Evolutionary conservation across 1,140 invertebrate species (phyloP).

Genomic region (Mylabris phalerata): DNA sequence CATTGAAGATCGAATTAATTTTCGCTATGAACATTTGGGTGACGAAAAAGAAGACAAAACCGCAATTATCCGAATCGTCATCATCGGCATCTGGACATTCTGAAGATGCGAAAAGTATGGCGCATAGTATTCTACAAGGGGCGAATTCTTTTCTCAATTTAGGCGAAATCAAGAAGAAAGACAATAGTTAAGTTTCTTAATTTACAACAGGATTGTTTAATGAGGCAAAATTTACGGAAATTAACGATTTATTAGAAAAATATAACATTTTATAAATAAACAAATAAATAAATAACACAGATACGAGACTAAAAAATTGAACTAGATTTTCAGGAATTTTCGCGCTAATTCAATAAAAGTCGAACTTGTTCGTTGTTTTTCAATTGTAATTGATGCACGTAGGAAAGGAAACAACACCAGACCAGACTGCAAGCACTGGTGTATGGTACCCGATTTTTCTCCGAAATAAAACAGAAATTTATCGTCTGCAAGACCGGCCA

Average conservation of each 20-base stretch:
- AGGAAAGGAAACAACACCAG: conserved; percentile 80
- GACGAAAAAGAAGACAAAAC: conserved; percentile 53
- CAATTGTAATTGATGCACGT: conserved; percentile 71
- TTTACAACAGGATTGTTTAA: too few relatives aligned
- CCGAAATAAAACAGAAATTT: conserved; percentile 70
- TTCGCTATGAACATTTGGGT: conserved; percentile 59
- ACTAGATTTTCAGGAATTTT: too few relatives aligned
- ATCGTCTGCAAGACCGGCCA: conserved; percentile 79
- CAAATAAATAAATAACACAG: too few relatives aligned
- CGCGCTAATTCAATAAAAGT: too few relatives aligned
- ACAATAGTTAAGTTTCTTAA: too few relatives aligned
- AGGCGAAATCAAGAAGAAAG: background rate
- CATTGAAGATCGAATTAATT: conserved; percentile 54
- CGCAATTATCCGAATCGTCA: background rate
- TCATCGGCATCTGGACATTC: background rate
- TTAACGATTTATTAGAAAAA: too few relatives aligned
- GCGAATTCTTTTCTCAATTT: conserved; percentile 5
- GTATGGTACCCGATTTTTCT: conserved; percentile 75
- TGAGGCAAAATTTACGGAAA: too few relatives aligned
- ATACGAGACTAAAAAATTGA: too few relatives aligned
- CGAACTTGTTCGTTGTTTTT: conserved; percentile 28
- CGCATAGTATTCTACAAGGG: conserved; percentile 1
- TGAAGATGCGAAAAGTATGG: background rate
- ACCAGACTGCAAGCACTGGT: conserved; percentile 74
- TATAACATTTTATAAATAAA: too few relatives aligned